A percentile compares a stretch with the other conserved stretches of the same genome.
These are phyloP conservation scores for Tiliacea citrago DNA, from an alignment of 2,888 invertebrate genomes.

Conservation along the genomic window DNA sequence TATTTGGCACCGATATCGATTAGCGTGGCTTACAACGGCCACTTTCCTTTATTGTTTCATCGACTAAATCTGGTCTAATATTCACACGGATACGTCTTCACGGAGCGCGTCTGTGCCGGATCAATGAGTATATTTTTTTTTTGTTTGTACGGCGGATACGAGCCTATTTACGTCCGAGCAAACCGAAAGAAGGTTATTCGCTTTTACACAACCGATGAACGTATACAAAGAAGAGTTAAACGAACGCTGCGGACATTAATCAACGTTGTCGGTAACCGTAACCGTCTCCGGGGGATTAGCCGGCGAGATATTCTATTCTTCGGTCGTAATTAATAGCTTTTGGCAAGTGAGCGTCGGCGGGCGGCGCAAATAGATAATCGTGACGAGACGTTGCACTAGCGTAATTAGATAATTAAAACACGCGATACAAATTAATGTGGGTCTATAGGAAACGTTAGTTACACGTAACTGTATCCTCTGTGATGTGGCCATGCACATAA, in stretches of 20 bases:
- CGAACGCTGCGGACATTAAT: constrained; percentile 87
- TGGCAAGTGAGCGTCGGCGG: constrained; percentile 87
- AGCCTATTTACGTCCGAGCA: constrained; percentile 82
- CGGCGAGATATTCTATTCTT: constrained; percentile 89
- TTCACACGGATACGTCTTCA: constrained; percentile 73
- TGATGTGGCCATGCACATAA: constrained; percentile 79
- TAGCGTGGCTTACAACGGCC: constrained; percentile 68
- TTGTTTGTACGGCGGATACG: constrained; percentile 83
- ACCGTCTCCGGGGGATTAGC: constrained; percentile 88
- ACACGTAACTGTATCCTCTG: constrained; percentile 79
- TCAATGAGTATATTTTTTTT: constrained; percentile 83
- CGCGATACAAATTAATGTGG: constrained; percentile 80
- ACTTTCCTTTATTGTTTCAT: constrained; percentile 79
- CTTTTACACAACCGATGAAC: constrained; percentile 82
- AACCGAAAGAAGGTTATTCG: constrained; percentile 86
- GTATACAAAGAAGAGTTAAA: constrained; percentile 86
- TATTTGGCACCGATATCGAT: constrained; percentile 74
- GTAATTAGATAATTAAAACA: constrained; percentile 85
- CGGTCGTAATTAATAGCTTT: constrained; percentile 89
- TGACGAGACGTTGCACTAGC: constrained; percentile 83
- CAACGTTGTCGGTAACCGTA: constrained; percentile 89
- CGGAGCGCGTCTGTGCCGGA: constrained; percentile 79
- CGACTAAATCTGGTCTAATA: constrained; percentile 71
- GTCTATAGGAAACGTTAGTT: constrained; percentile 79
- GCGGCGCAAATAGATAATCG: constrained; percentile 82